Evolutionary conservation across 2,888 invertebrate species (phyloP).

Genomic region (Pachydiplax longipennis): DNA sequence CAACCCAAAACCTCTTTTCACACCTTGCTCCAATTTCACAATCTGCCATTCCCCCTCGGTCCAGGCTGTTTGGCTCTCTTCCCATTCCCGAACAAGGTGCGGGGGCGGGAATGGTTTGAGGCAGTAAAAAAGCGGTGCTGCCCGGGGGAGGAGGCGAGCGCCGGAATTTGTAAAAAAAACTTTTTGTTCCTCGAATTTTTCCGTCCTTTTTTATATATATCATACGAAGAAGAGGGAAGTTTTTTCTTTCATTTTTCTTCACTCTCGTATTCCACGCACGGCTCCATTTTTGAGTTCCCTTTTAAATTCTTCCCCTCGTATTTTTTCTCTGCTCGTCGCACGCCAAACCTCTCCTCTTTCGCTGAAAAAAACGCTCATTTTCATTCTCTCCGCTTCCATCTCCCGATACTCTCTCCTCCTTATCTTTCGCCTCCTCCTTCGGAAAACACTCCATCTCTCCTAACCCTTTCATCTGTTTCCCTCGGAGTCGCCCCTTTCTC

Average conservation of each 20-base stretch:
- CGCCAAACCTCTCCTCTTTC: not conserved
- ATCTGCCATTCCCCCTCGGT: not conserved
- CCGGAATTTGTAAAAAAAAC: not conserved
- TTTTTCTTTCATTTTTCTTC: not conserved
- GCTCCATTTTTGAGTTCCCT: not conserved
- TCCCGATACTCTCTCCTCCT: not conserved
- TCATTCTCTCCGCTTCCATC: not conserved
- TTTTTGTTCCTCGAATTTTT: not conserved
- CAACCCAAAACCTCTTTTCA: not conserved
- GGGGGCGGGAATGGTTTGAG: not conserved
- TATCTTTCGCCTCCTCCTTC: not conserved
- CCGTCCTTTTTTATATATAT: not conserved
- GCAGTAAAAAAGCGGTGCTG: not conserved
- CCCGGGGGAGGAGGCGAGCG: not conserved
- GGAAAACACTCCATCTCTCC: not conserved
- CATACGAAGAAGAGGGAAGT: not conserved
- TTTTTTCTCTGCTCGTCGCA: not conserved
- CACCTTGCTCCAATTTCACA: slow-evolving; percentile 43
- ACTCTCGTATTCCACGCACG: not conserved
- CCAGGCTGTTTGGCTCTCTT: not conserved
- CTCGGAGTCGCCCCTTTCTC: not conserved
- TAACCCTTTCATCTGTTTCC: not conserved
- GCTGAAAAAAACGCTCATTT: not conserved
- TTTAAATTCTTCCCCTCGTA: not conserved
- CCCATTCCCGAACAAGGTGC: not conserved